A percentile compares a stretch with the other conserved stretches of the same genome.
phyloP scores from a whole-genome alignment of 2,888 invertebrate species.

The Trachelus iudaicus region DNA sequence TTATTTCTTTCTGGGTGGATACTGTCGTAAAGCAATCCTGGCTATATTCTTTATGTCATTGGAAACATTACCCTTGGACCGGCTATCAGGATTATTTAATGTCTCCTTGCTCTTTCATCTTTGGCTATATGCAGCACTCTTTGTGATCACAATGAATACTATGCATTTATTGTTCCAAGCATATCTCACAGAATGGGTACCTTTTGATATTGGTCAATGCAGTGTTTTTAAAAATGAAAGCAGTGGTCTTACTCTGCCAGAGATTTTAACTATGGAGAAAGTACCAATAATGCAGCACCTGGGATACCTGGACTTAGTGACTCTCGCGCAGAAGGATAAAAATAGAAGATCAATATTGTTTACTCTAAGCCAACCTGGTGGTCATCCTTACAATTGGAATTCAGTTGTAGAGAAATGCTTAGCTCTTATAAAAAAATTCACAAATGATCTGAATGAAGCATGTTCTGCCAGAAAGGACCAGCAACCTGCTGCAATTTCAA shows the following conservation, averaged over 20 bases:
- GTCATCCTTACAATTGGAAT: constrained; percentile 91
- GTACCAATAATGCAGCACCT: constrained; percentile 79
- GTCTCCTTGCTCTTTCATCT: constrained; percentile 72
- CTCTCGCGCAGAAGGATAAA: constrained; percentile 73
- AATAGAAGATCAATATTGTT: constrained; percentile 75
- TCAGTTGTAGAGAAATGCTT: constrained; percentile 75
- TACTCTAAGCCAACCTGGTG: constrained; percentile 82
- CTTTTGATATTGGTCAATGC: constrained; percentile 72
- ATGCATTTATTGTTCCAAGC: constrained; percentile 79
- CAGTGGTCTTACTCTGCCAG: constrained; percentile 68
- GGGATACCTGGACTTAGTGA: constrained; percentile 79
- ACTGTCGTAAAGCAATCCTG: constrained; percentile 68
- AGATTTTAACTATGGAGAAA: constrained; percentile 71
- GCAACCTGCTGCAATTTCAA: constrained; percentile 27
- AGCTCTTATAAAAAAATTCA: constrained; percentile 73
- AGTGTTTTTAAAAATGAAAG: constrained; percentile 49
- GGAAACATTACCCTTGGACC: constrained; percentile 69
- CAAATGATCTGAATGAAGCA: constrained; percentile 71
- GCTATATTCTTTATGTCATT: constrained; percentile 69
- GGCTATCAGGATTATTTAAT: constrained; percentile 66
- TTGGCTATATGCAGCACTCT: constrained; percentile 78
- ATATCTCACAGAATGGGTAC: constrained; percentile 76
- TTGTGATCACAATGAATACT: constrained; percentile 76
- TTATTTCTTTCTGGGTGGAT: constrained; percentile 73
- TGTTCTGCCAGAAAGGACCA: constrained; percentile 46